These are phyloP conservation scores for Saimiri boliviensis DNA, from an alignment of 2,113 vertebrate genomes.

Conservation along the genomic window DNA sequence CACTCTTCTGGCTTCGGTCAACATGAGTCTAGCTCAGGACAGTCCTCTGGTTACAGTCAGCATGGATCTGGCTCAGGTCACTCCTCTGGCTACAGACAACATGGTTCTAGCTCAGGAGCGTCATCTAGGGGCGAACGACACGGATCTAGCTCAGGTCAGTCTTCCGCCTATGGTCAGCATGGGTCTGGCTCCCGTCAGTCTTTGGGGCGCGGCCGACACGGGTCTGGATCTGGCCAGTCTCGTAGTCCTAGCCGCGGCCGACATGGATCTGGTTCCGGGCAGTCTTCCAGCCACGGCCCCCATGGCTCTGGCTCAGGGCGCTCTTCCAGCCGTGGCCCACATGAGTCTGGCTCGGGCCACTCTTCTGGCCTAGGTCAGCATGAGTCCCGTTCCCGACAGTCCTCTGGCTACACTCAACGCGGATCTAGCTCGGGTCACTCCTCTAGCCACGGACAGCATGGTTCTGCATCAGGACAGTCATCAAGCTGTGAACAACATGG, in stretches of 20 bases:
- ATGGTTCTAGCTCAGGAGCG: fast-evolving
- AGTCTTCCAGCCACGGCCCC: fast-evolving
- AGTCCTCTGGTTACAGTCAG: background rate
- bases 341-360: background rate
- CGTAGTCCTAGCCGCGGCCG: background rate
- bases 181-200: background rate
- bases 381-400: background rate
- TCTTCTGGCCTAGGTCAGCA: background rate
- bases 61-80: fast-evolving
- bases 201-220: background rate
- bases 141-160: background rate
- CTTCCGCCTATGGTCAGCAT: fast-evolving
- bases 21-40: background rate
- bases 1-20: background rate
- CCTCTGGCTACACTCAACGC: background rate
- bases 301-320: background rate
- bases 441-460: fast-evolving
- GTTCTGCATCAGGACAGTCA: background rate
- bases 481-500: too few species aligned
- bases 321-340: fast-evolving
- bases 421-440: background rate
- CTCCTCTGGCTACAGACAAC: background rate
- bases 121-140: fast-evolving
- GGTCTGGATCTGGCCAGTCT: background rate
- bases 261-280: too few species aligned